Percentiles rank a stretch among this genome's conserved stretches.
These are phyloP conservation scores for Oxyruncus cristatus DNA, from an alignment of 2,113 vertebrate genomes.

Conservation along the genomic window DNA sequence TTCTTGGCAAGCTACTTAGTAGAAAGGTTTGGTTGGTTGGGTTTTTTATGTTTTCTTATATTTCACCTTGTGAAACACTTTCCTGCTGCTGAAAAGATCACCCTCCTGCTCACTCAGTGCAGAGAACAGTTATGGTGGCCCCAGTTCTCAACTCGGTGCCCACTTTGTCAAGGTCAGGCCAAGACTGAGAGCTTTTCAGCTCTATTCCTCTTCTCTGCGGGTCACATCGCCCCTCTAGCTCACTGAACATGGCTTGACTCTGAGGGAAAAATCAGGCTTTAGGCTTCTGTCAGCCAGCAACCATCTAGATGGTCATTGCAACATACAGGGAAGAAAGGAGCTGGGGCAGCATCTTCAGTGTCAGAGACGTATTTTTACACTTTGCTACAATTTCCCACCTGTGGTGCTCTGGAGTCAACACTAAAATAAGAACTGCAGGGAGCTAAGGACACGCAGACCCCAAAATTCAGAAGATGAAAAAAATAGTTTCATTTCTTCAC, in stretches of 20 bases:
- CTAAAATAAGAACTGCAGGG: not conserved
- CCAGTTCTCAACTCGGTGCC: not conserved
- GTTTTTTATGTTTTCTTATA: not conserved
- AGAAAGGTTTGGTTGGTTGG: not conserved
- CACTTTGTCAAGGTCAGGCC: not conserved
- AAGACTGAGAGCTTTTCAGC: not conserved
- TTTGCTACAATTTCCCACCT: not conserved
- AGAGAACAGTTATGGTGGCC: not conserved
- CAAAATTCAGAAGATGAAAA: not conserved
- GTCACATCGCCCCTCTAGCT: not conserved
- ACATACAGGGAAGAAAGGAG: not conserved
- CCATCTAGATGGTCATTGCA: not conserved
- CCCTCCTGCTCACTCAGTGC: not conserved
- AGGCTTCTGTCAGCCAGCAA: not conserved
- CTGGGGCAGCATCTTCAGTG: not conserved
- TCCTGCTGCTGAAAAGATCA: not conserved
- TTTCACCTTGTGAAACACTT: not conserved
- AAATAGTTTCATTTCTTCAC: not conserved
- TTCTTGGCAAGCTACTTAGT: not conserved
- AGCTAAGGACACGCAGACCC: not conserved
- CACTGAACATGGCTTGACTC: not conserved
- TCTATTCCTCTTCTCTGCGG: not conserved
- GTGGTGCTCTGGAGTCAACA: not conserved
- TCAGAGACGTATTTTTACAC: not conserved
- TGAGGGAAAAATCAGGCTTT: not conserved